Conservation (phyloP, 2,113 vertebrate genomes). For the Phalacrocorax brasilianus region DNA sequence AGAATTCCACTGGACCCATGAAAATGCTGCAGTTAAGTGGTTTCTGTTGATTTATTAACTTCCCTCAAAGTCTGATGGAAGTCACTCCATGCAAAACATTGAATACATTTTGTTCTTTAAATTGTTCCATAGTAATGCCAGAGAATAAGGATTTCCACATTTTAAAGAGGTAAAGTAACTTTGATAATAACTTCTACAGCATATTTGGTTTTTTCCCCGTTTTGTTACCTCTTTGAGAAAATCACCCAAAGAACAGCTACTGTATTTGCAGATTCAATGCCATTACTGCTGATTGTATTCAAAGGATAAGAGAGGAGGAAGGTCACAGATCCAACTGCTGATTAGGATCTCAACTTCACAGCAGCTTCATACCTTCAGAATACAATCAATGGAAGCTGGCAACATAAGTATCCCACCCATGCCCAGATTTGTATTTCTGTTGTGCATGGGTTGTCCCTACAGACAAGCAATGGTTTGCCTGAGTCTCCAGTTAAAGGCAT, state of each 20-base stretch:
- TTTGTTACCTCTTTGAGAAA: background rate
- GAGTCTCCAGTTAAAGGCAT: background rate
- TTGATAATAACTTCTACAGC: background rate
- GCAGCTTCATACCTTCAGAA: background rate
- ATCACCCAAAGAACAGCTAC: background rate
- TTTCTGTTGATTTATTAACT: conserved; percentile 76
- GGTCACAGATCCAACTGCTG: background rate
- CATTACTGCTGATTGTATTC: background rate
- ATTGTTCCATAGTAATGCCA: conserved; percentile 11
- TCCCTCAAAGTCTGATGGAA: conserved; percentile 54
- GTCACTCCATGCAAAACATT: conserved; percentile 47
- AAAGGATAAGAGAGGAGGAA: background rate
- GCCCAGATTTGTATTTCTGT: background rate
- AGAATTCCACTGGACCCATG: conserved; percentile 76
- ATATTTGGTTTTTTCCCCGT: background rate
- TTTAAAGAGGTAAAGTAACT: conserved; percentile 48
- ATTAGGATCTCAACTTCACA: background rate
- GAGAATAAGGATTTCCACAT: background rate
- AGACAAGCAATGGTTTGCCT: background rate
- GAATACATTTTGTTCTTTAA: conserved; percentile 42
- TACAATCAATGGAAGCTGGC: background rate
- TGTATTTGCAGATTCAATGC: background rate
- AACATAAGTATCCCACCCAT: background rate
- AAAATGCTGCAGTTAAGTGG: conserved; percentile 73
- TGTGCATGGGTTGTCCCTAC: background rate